phyloP scores from a whole-genome alignment of 1,140 invertebrate genomes.

The Drosophila nannoptera region DNA sequence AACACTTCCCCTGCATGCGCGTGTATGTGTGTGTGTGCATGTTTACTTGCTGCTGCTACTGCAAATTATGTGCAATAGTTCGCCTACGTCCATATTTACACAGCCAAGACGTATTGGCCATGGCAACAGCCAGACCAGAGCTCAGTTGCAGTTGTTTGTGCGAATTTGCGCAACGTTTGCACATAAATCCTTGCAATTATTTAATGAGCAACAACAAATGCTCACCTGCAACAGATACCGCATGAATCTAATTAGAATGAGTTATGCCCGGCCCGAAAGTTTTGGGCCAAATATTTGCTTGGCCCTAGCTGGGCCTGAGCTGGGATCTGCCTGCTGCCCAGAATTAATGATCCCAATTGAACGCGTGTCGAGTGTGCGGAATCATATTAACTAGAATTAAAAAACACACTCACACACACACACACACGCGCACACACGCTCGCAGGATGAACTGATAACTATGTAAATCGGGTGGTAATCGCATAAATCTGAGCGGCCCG shows the following conservation, averaged over 20 bases:
- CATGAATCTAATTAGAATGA: conserved; percentile 74
- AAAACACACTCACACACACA: too few species aligned
- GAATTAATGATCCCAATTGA: conserved; percentile 50
- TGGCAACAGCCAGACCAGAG: conserved; percentile 18
- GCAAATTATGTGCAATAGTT: conserved; percentile 76
- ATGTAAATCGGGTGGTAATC: conserved; percentile 43
- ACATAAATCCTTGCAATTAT: conserved; percentile 74
- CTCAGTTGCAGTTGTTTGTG: conserved; percentile 43
- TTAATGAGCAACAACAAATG: conserved; percentile 69
- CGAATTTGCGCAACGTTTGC: conserved; percentile 59
- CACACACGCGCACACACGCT: too few species aligned
- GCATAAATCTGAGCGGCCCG: conserved; percentile 29
- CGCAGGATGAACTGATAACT: too few species aligned
- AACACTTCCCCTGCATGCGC: conserved; percentile 15
- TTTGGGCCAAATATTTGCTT: conserved; percentile 53
- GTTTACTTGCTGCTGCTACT: too few species aligned
- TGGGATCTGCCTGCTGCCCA: not conserved
- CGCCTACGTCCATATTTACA: conserved; percentile 55
- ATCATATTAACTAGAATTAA: conserved; percentile 2
- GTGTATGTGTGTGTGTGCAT: not conserved
- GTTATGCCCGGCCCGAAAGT: conserved; percentile 62
- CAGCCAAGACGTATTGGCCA: conserved; percentile 59
- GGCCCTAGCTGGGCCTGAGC: not conserved
- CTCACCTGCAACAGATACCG: conserved; percentile 18
- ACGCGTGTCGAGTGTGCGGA: conserved; percentile 26